phyloP scores from a whole-genome alignment of 2,888 invertebrate species.

The Stictocephala bisonia region DNA sequence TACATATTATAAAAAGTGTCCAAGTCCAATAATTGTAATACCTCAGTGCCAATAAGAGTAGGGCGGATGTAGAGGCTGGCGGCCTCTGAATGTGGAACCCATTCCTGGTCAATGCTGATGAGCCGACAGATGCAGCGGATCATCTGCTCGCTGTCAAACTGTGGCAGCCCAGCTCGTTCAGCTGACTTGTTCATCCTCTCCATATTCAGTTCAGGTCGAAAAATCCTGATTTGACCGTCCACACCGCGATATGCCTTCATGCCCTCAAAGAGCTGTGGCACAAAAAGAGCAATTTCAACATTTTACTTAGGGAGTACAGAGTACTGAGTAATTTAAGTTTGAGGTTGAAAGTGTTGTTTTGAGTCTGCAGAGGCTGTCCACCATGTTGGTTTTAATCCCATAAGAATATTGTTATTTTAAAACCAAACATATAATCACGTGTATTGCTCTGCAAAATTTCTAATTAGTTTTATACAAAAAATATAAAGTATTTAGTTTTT shows the following conservation, averaged over 20 bases:
- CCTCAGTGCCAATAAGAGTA: conserved; percentile 96
- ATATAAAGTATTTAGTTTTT: too few species aligned
- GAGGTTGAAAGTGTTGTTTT: too few species aligned
- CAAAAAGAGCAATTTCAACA: too few species aligned
- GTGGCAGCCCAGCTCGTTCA: conserved; percentile 84
- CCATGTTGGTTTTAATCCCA: too few species aligned
- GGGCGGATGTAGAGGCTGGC: conserved; percentile 97
- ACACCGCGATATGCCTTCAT: conserved; percentile 96
- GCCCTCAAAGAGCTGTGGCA: conserved; percentile 94
- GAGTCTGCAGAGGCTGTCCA: too few species aligned
- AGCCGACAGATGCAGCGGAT: conserved; percentile 86
- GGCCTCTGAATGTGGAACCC: conserved; percentile 93
- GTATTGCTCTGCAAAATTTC: too few species aligned
- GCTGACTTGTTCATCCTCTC: conserved; percentile 91
- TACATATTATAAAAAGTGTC: too few species aligned
- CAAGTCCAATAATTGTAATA: conserved; percentile 66
- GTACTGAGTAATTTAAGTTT: too few species aligned
- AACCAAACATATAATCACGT: too few species aligned
- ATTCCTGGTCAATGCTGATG: conserved; percentile 93
- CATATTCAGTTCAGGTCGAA: conserved; percentile 97
- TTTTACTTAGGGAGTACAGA: too few species aligned
- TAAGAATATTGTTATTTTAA: too few species aligned
- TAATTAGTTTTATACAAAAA: too few species aligned
- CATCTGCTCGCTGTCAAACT: conserved; percentile 88
- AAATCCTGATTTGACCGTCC: conserved; percentile 92